Conservation (phyloP, 2,888 invertebrate genomes). For the Drosophila lacicola region DNA sequence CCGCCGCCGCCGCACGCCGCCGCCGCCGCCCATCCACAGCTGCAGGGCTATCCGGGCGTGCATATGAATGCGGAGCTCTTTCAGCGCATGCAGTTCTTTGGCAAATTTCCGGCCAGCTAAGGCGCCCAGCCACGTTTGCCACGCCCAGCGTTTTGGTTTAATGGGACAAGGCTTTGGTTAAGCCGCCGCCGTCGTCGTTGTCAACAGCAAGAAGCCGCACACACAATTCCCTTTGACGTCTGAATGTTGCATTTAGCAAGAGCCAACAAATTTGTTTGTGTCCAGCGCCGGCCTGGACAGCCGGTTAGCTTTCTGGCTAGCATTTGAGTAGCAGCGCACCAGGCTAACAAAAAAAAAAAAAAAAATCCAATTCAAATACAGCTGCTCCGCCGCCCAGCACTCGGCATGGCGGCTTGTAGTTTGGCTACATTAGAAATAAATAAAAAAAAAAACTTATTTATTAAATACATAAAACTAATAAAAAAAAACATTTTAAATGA, state of each 20-base stretch:
- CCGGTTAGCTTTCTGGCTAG: conserved; percentile 45
- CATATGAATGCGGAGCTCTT: conserved; percentile 83
- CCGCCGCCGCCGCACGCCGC: conserved; percentile 50
- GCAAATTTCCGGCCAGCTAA: conserved; percentile 82
- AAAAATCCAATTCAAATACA: neutral
- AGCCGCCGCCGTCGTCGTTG: conserved; percentile 32
- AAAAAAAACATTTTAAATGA: conserved; percentile 32
- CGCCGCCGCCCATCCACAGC: conserved; percentile 54
- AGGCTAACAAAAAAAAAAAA: neutral
- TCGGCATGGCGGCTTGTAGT: conserved; percentile 48
- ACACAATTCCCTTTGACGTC: conserved; percentile 56
- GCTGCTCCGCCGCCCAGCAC: conserved; percentile 25
- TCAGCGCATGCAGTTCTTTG: conserved; percentile 85
- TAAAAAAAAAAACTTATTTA: neutral
- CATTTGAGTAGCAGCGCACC: conserved; percentile 25
- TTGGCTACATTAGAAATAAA: conserved; percentile 38
- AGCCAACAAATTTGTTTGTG: conserved; percentile 31
- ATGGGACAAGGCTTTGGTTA: conserved; percentile 64
- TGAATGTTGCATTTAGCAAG: conserved; percentile 72
- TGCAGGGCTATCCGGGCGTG: conserved; percentile 65
- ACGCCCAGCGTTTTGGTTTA: conserved; percentile 77
- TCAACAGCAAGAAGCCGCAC: conserved; percentile 20
- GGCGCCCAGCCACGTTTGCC: conserved; percentile 12
- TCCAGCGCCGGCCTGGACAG: conserved; percentile 70
- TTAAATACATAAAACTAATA: neutral